Percentiles rank a stretch among this genome's conserved stretches.
These are phyloP conservation scores for Masnerella sp. DNA, from an alignment of 2,888 invertebrate genomes.

Conservation along the genomic window DNA sequence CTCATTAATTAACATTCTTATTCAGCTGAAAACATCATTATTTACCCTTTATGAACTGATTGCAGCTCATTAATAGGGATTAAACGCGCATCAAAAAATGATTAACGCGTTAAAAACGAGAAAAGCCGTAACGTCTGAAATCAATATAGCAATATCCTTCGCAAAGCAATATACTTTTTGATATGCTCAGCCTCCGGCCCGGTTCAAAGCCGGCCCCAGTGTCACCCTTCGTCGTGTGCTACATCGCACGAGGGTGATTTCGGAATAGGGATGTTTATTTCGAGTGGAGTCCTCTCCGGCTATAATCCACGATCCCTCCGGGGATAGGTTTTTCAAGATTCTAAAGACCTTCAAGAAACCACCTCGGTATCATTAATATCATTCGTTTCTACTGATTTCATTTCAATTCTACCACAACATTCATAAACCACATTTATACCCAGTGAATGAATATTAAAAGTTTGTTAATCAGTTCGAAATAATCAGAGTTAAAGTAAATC, in stretches of 20 bases:
- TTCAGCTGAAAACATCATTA: no score
- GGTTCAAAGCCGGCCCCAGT: conserved; percentile 44
- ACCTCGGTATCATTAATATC: conserved; percentile 46
- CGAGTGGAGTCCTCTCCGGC: conserved; percentile 74
- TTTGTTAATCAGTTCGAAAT: no score
- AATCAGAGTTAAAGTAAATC: no score
- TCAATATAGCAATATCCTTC: conserved; percentile 42
- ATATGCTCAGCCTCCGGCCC: conserved; percentile 39
- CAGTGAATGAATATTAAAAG: no score
- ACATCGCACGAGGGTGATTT: conserved; percentile 62
- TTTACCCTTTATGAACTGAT: no score
- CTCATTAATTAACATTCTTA: no score
- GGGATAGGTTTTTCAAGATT: conserved; percentile 68
- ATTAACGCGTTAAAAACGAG: not conserved
- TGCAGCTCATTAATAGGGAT: no score
- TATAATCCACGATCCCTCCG: conserved; percentile 72
- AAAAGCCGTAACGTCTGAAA: conserved; percentile 6
- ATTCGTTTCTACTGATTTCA: conserved; percentile 11
- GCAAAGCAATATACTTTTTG: conserved; percentile 30
- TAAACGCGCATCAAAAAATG: no score
- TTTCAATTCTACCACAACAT: conserved; percentile 8
- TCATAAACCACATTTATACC: no score
- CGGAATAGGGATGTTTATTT: conserved; percentile 74
- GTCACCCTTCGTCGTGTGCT: conserved; percentile 34
- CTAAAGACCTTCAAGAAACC: conserved; percentile 67